Evolutionary conservation across 2,888 invertebrate species (phyloP), one percentile per base, ranked within the genome.

Genomic region (Sepioteuthis lessoniana): DNA sequence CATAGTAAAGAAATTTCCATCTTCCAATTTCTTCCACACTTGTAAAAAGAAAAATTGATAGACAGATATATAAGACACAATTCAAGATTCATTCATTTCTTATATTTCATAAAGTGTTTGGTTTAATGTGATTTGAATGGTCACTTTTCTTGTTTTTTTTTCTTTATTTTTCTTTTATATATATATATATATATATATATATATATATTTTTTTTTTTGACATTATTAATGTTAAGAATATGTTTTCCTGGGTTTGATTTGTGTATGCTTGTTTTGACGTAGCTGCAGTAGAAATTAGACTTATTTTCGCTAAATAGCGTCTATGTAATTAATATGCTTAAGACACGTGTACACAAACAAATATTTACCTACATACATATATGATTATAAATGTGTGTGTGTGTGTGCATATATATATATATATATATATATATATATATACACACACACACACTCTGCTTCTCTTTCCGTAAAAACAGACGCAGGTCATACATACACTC

Each of bases 361-460:
- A 90, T n/a, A n/a, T n/a, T n/a, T 37, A 37, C 21, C 0, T 35
- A 35, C 13, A 28, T 90, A 38, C 21, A 90, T 38, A 90, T 90
- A 38, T 25, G 31, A 35, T 3, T 38, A 5, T 90, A 90, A 13
- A 28, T 38, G n/a, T 38, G 35, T 38, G n/a, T 90, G 2, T 90
- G 21, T 90, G n/a, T 90, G n/a, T 90, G 19, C 19, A 90, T 37
- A 90, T 90, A 90, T 90, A 90, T 37, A 38, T 90, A 38, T 90
- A 90, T 90, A n/a, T n/a, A 38, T 90, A 38, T 90, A n/a, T 90
- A n/a, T 90, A 19, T 90, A 25, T 90, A 38, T 90, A 38, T 90
- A 28, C 38, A 35, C 25, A 35, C 25, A 35, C 10, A 35, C 10
- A 35, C 38, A 35, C 25, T 31, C 38, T 7, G 13, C 13, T 35